Evolutionary conservation across 37 sponge, comb jelly and placozoan genomes (phyloP).

Genomic region (Halichondria panicea): DNA sequence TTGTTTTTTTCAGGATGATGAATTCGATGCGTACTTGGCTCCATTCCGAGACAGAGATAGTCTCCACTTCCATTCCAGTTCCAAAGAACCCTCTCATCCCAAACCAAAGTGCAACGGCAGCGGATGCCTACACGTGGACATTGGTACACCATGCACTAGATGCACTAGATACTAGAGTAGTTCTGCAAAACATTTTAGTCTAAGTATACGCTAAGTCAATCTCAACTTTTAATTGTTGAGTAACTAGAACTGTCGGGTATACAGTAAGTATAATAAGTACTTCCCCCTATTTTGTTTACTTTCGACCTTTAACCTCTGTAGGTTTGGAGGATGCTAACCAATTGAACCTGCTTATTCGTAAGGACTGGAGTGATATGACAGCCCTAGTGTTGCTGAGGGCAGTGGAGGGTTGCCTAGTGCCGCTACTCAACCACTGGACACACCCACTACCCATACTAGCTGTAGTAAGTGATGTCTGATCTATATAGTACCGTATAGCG

Average conservation of each 20-base stretch:
- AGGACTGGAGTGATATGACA: conserved; percentile 3
- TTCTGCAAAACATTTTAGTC: no score
- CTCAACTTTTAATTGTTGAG: no score
- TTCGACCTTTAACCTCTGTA: no score
- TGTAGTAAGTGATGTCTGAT: no score
- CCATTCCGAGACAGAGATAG: neutral
- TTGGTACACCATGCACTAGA: neutral
- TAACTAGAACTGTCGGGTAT: no score
- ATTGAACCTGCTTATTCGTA: conserved; percentile 3
- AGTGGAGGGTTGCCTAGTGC: neutral
- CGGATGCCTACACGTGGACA: conserved; percentile 13
- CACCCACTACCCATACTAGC: no score
- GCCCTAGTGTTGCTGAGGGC: conserved; percentile 24
- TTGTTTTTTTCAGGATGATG: conserved; percentile 7
- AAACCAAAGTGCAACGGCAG: neutral
- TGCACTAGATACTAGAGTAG: no score
- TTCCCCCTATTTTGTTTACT: no score
- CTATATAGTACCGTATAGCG: no score
- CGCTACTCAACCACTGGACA: no score
- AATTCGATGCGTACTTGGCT: neutral
- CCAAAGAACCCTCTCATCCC: neutral
- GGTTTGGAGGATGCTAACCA: neutral
- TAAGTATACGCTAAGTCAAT: no score
- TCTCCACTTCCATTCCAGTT: conserved; percentile 17
- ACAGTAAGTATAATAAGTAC: no score